Conservation (phyloP, 2,888 invertebrate species). For the Nasonovia ribisnigri region DNA sequence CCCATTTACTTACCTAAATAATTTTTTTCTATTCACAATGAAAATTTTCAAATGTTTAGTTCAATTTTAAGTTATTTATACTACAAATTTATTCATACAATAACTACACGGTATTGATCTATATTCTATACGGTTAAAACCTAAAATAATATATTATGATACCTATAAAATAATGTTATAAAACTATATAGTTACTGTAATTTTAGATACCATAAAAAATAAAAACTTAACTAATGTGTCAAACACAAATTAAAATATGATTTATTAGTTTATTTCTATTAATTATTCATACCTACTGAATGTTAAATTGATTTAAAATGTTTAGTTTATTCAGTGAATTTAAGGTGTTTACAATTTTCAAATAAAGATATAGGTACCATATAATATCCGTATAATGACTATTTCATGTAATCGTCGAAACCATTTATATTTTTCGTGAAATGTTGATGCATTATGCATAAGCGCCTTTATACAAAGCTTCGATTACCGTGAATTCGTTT, state of each 20-base stretch:
- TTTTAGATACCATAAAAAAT: not conserved
- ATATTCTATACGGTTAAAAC: not conserved
- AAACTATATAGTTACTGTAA: not conserved
- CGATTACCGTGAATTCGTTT: not conserved
- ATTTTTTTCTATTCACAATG: not conserved
- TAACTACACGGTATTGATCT: not conserved
- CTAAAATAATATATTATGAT: not conserved
- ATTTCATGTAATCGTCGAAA: not conserved
- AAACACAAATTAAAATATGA: not conserved
- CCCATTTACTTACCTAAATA: not conserved
- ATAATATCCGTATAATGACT: not conserved
- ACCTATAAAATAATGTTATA: not conserved
- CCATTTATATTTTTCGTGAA: not conserved
- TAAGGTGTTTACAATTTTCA: not conserved
- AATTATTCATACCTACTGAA: not conserved
- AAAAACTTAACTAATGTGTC: not conserved
- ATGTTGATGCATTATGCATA: not conserved
- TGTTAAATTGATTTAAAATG: not conserved
- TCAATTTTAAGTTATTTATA: not conserved
- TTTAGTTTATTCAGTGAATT: not conserved
- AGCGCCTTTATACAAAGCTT: not conserved
- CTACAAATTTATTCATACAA: not conserved
- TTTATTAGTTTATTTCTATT: not conserved
- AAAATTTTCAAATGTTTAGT: not conserved
- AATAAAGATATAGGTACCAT: not conserved